A percentile compares a stretch with the other conserved stretches of the same genome.
These are phyloP conservation scores for Morbakka virulenta DNA, from an alignment of 30 jellyfish, hydroid and myxozoan species.

Conservation along the genomic window DNA sequence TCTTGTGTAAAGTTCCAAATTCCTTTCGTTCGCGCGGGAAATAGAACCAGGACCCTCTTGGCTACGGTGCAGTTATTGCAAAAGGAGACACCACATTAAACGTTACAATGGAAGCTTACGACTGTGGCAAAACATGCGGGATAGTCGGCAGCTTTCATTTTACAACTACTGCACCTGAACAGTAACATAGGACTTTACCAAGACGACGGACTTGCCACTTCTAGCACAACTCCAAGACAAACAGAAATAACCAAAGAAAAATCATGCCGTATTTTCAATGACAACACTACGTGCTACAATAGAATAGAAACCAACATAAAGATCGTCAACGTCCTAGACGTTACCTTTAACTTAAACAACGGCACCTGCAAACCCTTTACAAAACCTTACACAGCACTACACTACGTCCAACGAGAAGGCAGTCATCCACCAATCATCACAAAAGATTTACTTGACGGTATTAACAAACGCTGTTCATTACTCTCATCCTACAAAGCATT, in stretches of 20 bases:
- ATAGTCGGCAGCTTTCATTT: conserved; percentile 44
- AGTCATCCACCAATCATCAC: conserved; percentile 63
- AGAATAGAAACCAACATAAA: conserved; percentile 49
- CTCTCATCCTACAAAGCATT: not conserved
- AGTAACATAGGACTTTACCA: conserved; percentile 51
- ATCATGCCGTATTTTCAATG: not conserved
- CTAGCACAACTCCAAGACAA: conserved; percentile 34
- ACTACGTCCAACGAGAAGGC: conserved; percentile 42
- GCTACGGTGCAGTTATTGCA: too few relatives aligned
- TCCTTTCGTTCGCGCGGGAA: too few relatives aligned
- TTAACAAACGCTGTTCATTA: not conserved
- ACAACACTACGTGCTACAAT: conserved; percentile 21
- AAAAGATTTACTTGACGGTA: not conserved
- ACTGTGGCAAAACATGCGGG: conserved; percentile 21
- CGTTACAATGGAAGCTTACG: not conserved
- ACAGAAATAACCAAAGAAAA: conserved; percentile 35
- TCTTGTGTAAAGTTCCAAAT: too few relatives aligned
- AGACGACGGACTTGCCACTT: conserved; percentile 70
- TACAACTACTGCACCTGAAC: conserved; percentile 22
- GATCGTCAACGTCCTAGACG: conserved; percentile 55
- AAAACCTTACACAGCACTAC: conserved; percentile 35
- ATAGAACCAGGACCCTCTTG: too few relatives aligned
- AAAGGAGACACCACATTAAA: not conserved
- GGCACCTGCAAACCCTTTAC: conserved; percentile 50
- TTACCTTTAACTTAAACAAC: conserved; percentile 38